These are phyloP conservation scores for Dendrolimus punctatus DNA, from an alignment of 1,140 invertebrate genomes.

Conservation along the genomic window DNA sequence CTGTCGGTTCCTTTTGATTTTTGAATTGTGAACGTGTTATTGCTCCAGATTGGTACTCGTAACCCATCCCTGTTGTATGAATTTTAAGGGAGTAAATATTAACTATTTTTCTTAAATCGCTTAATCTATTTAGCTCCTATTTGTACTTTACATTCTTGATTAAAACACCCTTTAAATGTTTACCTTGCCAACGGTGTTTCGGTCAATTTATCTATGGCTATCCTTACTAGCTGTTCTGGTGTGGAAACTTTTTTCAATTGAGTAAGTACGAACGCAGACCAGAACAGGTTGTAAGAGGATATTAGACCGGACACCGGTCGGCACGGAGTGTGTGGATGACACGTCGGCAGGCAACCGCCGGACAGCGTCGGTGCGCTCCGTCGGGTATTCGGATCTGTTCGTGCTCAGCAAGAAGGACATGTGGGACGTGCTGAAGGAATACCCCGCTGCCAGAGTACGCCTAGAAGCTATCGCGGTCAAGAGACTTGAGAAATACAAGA, in stretches of 20 bases:
- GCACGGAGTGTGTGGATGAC: conserved; percentile 70
- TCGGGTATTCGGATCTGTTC: conserved; percentile 98
- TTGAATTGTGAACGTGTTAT: conserved; percentile 27
- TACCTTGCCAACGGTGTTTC: conserved; percentile 24
- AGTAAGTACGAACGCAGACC: conserved; percentile 11
- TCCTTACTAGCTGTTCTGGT: conserved; percentile 27
- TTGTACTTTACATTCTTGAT: conserved; percentile 13
- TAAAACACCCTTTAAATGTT: conserved; percentile 5
- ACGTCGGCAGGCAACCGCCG: conserved; percentile 89
- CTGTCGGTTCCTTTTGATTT: conserved; percentile 25
- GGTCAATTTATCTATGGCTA: conserved; percentile 16
- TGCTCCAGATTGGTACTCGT: conserved; percentile 10
- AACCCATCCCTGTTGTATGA: conserved; percentile 20
- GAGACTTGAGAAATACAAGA: conserved; percentile 95
- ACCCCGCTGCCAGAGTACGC: conserved; percentile 95
- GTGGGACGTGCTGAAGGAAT: conserved; percentile 99
- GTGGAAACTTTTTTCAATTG: not conserved
- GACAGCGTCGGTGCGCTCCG: conserved; percentile 96
- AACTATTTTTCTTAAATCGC: conserved; percentile 20
- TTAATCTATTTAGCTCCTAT: conserved; percentile 16
- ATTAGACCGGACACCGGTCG: conserved; percentile 45
- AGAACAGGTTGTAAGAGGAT: conserved; percentile 30
- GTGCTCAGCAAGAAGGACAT: conserved; percentile 99
- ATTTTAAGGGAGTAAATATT: conserved; percentile 19
- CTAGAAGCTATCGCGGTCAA: conserved; percentile 98